Evolutionary conservation across 2,113 vertebrate species (phyloP), one percentile per base, ranked within the genome.

Genomic region (Nesoenas mayeri): DNA sequence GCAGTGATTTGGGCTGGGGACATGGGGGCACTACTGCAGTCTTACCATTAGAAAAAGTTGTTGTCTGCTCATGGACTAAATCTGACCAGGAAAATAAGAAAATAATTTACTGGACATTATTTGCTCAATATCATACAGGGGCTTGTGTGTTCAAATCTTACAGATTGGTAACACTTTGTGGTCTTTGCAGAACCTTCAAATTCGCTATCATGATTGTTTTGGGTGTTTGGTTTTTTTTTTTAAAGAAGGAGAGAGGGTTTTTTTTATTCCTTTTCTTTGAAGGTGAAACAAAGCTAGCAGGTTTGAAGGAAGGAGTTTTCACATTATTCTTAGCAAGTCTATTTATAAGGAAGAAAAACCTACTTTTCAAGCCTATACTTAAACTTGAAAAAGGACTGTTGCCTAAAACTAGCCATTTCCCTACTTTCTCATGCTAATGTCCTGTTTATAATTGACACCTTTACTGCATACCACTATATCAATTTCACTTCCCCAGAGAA

Each of bases 381-480:
- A 54, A 82, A 84, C n/a, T 36, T 91, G 64, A 80, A 96, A 95
- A 97, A 96, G 88, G 79, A 82, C 83, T 75, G 50, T 72, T 96
- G 95, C 97, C 96, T 97, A 95, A 97, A 96, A 96, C 93, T 93
- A 97, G 87, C 92, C 54, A 67, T 91, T 97, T 92, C 38, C 87
- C 96, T 96, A 98, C 98, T 98, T 98, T 98, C 98, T 98, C 97
- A 98, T 98, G 98, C 98, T 98, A 98, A 99, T 98, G 98, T 97
- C 95, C 98, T 98, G 98, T 99, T 99, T 99, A 99, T 99, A 99
- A 98, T 96, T 99, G 98, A 98, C 98, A 99, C 98, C 98, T 98
- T 98, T 98, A 98, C 97, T 99, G 98, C 98, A 98, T 98, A 98
- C 97, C 97, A 97, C 98, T 98, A 90, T 98, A 98, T 98, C 97